Percentiles rank a stretch among this genome's conserved stretches.
phyloP scores from a whole-genome alignment of 2,888 invertebrate genomes.

The Agrenia bidenticulata region DNA sequence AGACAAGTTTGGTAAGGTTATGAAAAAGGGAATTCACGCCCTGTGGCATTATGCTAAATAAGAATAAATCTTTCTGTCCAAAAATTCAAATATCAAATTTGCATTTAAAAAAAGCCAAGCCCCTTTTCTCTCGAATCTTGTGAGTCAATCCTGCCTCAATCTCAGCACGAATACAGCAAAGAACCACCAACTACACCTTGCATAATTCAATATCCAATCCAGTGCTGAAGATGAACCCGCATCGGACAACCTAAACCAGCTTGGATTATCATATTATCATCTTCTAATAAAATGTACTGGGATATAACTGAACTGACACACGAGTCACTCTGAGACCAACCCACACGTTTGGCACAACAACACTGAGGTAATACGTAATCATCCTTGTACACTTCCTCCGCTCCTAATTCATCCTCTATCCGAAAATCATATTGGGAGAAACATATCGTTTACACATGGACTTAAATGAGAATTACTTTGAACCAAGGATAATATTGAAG shows the following conservation, averaged over 20 bases:
- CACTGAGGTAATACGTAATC: conserved; percentile 1
- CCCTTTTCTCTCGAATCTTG: not conserved
- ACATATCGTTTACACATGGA: too few relatives aligned
- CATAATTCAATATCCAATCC: conserved; percentile 2
- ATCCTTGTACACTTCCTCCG: too few relatives aligned
- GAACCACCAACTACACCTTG: not conserved
- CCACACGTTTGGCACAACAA: conserved; percentile 10
- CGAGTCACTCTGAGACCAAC: not conserved
- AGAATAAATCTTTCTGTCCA: conserved; percentile 19
- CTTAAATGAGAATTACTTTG: too few relatives aligned
- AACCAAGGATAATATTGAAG: too few relatives aligned
- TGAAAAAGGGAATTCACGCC: conserved; percentile 19
- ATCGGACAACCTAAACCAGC: conserved; percentile 7
- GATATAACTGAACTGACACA: conserved; percentile 4
- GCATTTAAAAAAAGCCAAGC: conserved; percentile 19
- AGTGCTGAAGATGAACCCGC: conserved; percentile 7
- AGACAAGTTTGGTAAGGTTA: conserved; percentile 24
- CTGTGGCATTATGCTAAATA: conserved; percentile 11
- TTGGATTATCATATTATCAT: conserved; percentile 6
- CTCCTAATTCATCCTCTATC: too few relatives aligned
- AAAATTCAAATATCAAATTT: conserved; percentile 17
- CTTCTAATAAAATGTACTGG: not conserved
- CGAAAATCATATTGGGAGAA: too few relatives aligned
- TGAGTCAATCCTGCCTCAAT: conserved; percentile 1
- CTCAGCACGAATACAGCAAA: too few relatives aligned